Evolutionary conservation across 1,140 invertebrate species (phyloP).

Genomic region (Nylanderia fulva): DNA sequence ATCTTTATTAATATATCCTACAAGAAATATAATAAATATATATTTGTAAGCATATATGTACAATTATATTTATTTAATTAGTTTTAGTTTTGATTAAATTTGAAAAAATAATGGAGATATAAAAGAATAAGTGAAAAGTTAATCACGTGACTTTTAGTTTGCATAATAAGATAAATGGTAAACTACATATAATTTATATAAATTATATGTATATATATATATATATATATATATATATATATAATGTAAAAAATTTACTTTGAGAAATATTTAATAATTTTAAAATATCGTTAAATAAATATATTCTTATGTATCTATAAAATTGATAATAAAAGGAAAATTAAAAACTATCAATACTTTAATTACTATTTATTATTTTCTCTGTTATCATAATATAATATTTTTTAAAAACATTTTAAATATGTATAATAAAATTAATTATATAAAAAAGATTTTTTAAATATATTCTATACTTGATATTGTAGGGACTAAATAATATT

Average conservation of each 20-base stretch:
- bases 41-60: constrained; percentile 29
- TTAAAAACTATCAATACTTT: constrained; percentile 5
- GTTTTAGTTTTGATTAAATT: not conserved
- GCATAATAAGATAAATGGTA: not conserved
- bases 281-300: not conserved
- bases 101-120: constrained; percentile 16
- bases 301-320: not conserved
- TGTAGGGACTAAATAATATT: constrained; percentile 15
- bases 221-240: not conserved
- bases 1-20: not conserved
- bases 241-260: not conserved
- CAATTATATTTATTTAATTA: not conserved
- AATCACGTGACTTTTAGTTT: not conserved
- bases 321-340: constrained; percentile 26
- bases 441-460: constrained; percentile 2
- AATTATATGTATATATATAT: not conserved
- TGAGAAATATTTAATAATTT: constrained; percentile 1
- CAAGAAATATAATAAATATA: constrained; percentile 3
- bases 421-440: not conserved
- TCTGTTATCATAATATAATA: not conserved
- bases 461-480: constrained; percentile 21
- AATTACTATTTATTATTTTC: constrained; percentile 32
- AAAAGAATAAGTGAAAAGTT: not conserved
- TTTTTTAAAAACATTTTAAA: constrained; percentile 18
- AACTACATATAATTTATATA: not conserved